Evolutionary conservation across 2,888 invertebrate genomes (phyloP).

Genomic region (Caenorhabditis sinica): DNA sequence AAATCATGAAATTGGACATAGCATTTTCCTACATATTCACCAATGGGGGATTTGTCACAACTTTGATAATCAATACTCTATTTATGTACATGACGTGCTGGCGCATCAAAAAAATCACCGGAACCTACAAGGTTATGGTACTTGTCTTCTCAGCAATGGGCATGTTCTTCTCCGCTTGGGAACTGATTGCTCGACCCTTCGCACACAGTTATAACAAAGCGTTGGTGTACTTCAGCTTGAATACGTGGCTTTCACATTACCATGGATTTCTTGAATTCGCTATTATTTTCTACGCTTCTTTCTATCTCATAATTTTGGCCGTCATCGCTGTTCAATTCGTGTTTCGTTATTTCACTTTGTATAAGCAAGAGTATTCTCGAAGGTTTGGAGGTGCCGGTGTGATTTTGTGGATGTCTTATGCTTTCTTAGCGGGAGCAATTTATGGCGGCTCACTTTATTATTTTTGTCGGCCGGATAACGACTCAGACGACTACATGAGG

Average conservation of each 20-base stretch:
- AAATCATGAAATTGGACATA: not conserved
- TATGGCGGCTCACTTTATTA: not conserved
- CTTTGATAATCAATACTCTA: not conserved
- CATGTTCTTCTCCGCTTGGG: not conserved
- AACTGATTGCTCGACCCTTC: not conserved
- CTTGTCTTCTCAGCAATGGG: not conserved
- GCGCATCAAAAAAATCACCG: not conserved
- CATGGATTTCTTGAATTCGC: not conserved
- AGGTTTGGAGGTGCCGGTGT: not conserved
- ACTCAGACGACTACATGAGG: not conserved
- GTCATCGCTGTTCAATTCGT: not conserved
- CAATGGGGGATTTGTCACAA: not conserved
- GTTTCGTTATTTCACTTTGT: not conserved
- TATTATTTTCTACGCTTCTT: not conserved
- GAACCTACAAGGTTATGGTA: not conserved
- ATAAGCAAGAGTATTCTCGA: not conserved
- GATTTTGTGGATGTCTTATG: not conserved
- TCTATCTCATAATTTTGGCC: not conserved
- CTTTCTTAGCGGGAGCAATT: not conserved
- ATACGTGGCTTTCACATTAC: not conserved
- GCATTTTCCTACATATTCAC: not conserved
- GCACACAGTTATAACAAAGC: not conserved
- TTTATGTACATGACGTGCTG: not conserved
- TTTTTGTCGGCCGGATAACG: not conserved
- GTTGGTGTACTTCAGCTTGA: not conserved